These are phyloP conservation scores for Halotydeus destructor DNA, from an alignment of 1,140 invertebrate species.

Conservation along the genomic window DNA sequence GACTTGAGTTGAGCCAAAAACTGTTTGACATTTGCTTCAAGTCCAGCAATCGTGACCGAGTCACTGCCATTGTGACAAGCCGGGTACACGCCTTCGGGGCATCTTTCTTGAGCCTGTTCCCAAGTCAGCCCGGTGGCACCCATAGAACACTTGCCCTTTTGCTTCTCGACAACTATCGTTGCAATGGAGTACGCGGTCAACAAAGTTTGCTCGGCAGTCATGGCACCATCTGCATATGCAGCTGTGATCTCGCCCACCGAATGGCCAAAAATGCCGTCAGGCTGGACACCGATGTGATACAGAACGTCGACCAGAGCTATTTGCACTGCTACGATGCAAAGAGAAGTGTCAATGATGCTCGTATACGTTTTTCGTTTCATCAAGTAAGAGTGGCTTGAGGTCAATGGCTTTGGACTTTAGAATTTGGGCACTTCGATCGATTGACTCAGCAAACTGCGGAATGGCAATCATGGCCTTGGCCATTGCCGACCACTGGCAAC, in stretches of 20 bases:
- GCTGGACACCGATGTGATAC: background rate
- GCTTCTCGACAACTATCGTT: no score
- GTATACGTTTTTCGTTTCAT: conserved; percentile 54
- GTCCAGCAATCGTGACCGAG: conserved; percentile 78
- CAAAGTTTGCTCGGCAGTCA: conserved; percentile 75
- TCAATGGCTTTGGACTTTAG: conserved; percentile 55
- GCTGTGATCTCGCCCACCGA: conserved; percentile 65
- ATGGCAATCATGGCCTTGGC: conserved; percentile 55
- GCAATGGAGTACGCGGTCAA: conserved; percentile 78
- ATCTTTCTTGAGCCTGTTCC: conserved; percentile 51
- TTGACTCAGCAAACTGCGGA: conserved; percentile 48
- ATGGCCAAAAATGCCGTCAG: conserved; percentile 6
- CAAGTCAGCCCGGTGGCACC: conserved; percentile 67
- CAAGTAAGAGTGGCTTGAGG: conserved; percentile 50
- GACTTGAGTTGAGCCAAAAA: conserved; percentile 48
- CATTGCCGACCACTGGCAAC: conserved; percentile 88
- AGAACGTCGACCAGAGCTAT: conserved; percentile 8
- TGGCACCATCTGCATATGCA: conserved; percentile 81
- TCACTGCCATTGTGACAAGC: conserved; percentile 90
- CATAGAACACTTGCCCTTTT: no score
- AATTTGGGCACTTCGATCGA: conserved; percentile 47
- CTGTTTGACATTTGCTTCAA: conserved; percentile 38
- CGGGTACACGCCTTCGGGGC: conserved; percentile 49
- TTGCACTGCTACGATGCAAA: conserved; percentile 63
- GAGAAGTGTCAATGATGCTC: conserved; percentile 59